Base-by-base conservation (phyloP, 2,113 vertebrate genomes). In the Neotoma lepida region DNA sequence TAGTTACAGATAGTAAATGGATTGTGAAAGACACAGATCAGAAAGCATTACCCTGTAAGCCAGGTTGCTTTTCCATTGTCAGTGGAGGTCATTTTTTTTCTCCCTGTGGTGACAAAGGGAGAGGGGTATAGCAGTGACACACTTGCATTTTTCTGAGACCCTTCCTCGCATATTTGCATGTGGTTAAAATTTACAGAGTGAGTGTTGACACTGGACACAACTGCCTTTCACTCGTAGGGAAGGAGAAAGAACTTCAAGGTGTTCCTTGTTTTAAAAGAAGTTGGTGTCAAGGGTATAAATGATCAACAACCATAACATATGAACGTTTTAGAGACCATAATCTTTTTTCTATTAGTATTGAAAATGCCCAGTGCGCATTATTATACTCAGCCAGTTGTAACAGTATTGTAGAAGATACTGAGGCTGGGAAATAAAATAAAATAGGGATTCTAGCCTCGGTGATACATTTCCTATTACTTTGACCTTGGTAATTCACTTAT, bases 151-250 rank as follows among this genome's bases (percentile, higher is more conserved):
- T 95, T 49, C 30, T 91, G 61, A n/a, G 76, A 46, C 0, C 46
- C 70, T 94, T 84, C 33, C 9, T 89, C 86, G 63, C 2, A 0
- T 94, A 51, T 94, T 94, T 94, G 58, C 70, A 90, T 73, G 68
- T 84, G 77, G 90, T 86, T 76, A 95, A 39, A 95, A 93, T 85
- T 95, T 96, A 26, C 26, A 90, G 89, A 90, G 73, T 18, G n/a
- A 92, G 15, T 51, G 4, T 90, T 90, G 39, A 74, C 84, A 76
- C 81, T 44, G 35, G 35, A 51, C 51, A 76, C 26, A 64, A 41
- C 28, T 82, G 5, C 51, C 86, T 88, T 95, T 96, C 58, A 73
- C 30, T 68, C 61, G 26, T 9, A 64, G 44, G 26, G 9, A 84
- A 87, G 64, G 95, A 41, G 39, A 86, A 93, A 90, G 46, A 76